Conservation (phyloP, 2,113 vertebrate species). For the Clarias macrocephalus region DNA sequence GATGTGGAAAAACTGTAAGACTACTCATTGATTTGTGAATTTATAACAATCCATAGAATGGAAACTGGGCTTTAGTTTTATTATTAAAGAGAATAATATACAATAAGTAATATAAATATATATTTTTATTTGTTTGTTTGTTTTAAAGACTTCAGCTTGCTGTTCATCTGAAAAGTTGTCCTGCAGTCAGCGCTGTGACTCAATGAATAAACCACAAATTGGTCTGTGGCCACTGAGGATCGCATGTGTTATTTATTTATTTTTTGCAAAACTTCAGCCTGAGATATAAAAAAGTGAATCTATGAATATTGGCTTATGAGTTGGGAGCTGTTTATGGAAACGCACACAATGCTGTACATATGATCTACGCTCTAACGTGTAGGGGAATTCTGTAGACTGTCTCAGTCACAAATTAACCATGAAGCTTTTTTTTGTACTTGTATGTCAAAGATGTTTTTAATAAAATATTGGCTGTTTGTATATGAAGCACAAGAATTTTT, state of each 20-base stretch:
- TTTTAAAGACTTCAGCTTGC: not conserved
- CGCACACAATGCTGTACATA: not conserved
- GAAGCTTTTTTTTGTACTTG: not conserved
- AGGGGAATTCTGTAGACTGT: not conserved
- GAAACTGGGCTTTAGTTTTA: no score
- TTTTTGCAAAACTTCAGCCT: not conserved
- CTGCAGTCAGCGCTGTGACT: not conserved
- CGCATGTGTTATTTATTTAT: no score
- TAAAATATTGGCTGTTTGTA: not conserved
- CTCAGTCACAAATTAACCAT: not conserved
- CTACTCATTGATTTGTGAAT: no score
- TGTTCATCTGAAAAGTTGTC: not conserved
- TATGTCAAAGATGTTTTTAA: not conserved
- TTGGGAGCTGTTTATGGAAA: not conserved
- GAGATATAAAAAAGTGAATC: not conserved
- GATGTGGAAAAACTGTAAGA: no score
- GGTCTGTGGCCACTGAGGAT: not conserved
- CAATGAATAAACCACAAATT: not conserved
- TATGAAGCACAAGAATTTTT: not conserved
- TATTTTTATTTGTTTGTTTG: not conserved
- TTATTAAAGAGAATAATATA: not conserved
- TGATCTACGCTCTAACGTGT: not conserved
- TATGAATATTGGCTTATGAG: not conserved
- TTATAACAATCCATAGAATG: no score
- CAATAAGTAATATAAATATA: not conserved